These are phyloP conservation scores for Acipenser transmontanus DNA, from an alignment of 2,797 vertebrate species.

Conservation along the genomic window DNA sequence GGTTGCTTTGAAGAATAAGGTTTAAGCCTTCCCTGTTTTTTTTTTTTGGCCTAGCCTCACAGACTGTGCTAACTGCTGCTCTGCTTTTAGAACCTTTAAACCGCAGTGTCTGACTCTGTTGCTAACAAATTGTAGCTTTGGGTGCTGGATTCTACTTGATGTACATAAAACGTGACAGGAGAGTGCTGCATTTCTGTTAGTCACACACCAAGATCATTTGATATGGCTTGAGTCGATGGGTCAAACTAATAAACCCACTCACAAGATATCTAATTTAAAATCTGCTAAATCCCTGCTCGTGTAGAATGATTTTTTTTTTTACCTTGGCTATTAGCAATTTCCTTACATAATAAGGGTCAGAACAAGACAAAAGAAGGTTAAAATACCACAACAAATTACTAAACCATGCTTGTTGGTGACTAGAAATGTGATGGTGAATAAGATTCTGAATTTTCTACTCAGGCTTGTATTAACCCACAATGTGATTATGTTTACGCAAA, in stretches of 20 bases:
- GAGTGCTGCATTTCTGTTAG: conserved; percentile 11
- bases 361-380: conserved; percentile 24
- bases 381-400: neutral
- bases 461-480: no score
- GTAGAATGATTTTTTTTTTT: conserved; percentile 29
- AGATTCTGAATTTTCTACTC: no score
- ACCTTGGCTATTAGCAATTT: conserved; percentile 27
- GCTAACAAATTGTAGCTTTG: no score
- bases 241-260: conserved; percentile 33
- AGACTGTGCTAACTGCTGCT: no score
- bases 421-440: no score
- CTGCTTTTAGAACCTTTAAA: no score
- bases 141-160: neutral
- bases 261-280: conserved; percentile 31
- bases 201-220: conserved; percentile 24
- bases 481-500: no score
- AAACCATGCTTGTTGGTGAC: no score
- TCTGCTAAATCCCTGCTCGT: conserved; percentile 41
- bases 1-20: no score
- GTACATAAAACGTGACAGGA: neutral
- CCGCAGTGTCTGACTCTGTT: no score
- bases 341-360: conserved; percentile 42
- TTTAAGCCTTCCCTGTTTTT: no score
- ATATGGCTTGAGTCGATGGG: conserved; percentile 31
- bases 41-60: no score